Conservation (phyloP, 2,888 invertebrate species). For the Tupiocoris notatus region DNA sequence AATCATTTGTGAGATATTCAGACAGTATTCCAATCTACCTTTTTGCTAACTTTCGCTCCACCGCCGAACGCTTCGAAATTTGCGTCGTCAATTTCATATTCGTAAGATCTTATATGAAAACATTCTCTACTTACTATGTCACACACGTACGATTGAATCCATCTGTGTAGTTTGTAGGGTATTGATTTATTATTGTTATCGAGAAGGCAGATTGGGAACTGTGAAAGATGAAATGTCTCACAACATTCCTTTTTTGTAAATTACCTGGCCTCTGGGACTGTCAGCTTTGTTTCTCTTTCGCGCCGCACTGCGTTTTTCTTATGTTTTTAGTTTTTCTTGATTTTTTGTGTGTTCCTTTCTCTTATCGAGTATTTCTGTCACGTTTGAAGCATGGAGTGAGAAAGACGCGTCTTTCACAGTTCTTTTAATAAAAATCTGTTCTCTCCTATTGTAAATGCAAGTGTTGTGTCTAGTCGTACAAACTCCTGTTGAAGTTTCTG, state of each 20-base stretch:
- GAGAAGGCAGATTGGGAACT: constrained; percentile 75
- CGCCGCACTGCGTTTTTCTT: constrained; percentile 21
- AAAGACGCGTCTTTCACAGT: constrained; percentile 78
- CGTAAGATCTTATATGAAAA: not conserved
- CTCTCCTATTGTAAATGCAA: constrained; percentile 21
- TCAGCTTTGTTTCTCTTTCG: constrained; percentile 37
- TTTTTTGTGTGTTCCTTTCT: constrained; percentile 40
- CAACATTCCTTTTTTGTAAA: constrained; percentile 45
- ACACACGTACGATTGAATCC: not conserved
- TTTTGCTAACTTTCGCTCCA: constrained; percentile 51
- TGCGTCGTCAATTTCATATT: not conserved
- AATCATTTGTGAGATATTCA: constrained; percentile 61
- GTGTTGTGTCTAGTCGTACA: constrained; percentile 6
- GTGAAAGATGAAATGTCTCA: constrained; percentile 76
- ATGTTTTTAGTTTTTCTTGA: constrained; percentile 33
- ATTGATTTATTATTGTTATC: constrained; percentile 42
- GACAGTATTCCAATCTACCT: constrained; percentile 65
- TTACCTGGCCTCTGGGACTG: constrained; percentile 41
- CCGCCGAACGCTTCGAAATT: not conserved
- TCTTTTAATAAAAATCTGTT: constrained; percentile 54
- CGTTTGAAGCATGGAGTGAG: constrained; percentile 63
- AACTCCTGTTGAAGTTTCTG: no score
- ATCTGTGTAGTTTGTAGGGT: constrained; percentile 30
- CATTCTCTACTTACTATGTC: not conserved
- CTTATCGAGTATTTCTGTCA: constrained; percentile 22